These are phyloP conservation scores for Lepus townsendii DNA, from an alignment of 2,797 vertebrate species.

Conservation along the genomic window DNA sequence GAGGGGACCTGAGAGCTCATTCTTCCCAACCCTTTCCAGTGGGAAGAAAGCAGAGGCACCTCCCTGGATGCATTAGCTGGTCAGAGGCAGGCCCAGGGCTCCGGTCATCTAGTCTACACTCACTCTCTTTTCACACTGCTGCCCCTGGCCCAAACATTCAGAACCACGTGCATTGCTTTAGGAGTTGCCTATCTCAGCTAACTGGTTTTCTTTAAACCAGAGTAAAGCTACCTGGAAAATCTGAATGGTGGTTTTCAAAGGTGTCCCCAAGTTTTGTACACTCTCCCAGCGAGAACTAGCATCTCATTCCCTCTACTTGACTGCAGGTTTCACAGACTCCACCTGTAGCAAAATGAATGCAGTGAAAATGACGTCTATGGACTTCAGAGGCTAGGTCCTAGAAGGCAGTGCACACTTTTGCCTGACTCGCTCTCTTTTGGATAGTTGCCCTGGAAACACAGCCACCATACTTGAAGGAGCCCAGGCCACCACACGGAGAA, in stretches of 20 bases:
- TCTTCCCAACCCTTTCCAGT: neutral
- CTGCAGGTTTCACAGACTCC: neutral
- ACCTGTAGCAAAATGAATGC: neutral
- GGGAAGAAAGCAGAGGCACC: neutral
- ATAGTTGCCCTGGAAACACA: neutral
- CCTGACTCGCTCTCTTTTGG: too few species aligned
- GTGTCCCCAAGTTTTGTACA: too few species aligned
- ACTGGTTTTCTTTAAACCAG: neutral
- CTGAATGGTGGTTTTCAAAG: neutral
- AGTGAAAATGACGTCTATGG: neutral
- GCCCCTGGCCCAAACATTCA: neutral
- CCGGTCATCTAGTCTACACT: neutral
- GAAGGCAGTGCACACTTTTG: neutral
- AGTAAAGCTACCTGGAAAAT: neutral
- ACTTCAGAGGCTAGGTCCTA: neutral
- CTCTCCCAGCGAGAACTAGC: neutral
- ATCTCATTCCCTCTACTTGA: neutral
- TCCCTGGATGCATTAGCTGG: neutral
- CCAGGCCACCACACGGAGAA: neutral
- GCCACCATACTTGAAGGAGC: neutral
- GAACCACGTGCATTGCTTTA: neutral
- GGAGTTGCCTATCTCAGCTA: neutral
- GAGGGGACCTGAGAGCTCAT: neutral
- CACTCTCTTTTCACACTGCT: neutral
- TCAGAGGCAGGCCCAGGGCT: neutral